phyloP scores from a whole-genome alignment of 2,113 vertebrate species.

The Cervus canadensis region DNA sequence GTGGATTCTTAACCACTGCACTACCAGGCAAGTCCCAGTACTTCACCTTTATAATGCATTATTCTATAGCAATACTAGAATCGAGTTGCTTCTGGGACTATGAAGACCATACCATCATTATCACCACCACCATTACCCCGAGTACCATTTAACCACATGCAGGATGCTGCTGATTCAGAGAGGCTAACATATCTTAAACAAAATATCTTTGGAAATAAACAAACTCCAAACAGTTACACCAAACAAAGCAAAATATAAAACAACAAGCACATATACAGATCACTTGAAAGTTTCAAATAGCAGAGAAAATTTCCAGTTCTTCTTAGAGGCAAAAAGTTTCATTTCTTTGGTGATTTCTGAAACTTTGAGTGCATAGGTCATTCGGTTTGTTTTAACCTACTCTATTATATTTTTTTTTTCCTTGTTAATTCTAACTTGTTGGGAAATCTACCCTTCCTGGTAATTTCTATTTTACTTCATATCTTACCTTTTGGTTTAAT shows the following conservation, averaged over 20 bases:
- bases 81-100: background rate
- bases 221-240: background rate
- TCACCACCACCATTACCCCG: background rate
- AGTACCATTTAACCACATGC: background rate
- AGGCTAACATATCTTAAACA: background rate
- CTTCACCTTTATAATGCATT: background rate
- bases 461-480: background rate
- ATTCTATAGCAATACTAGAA: background rate
- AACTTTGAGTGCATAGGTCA: background rate
- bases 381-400: background rate
- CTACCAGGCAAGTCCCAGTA: background rate
- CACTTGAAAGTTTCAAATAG: background rate
- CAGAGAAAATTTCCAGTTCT: background rate
- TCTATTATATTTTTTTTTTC: background rate
- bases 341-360: conserved; percentile 14
- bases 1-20: background rate
- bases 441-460: background rate
- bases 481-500: conserved; percentile 14
- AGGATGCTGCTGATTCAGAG: background rate
- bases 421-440: background rate
- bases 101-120: background rate
- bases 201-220: background rate
- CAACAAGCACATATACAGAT: background rate
- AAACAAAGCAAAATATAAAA: conserved; percentile 24
- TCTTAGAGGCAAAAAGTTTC: background rate